phyloP scores from a whole-genome alignment of 2,888 invertebrate species.

The Melanophora roralis region DNA sequence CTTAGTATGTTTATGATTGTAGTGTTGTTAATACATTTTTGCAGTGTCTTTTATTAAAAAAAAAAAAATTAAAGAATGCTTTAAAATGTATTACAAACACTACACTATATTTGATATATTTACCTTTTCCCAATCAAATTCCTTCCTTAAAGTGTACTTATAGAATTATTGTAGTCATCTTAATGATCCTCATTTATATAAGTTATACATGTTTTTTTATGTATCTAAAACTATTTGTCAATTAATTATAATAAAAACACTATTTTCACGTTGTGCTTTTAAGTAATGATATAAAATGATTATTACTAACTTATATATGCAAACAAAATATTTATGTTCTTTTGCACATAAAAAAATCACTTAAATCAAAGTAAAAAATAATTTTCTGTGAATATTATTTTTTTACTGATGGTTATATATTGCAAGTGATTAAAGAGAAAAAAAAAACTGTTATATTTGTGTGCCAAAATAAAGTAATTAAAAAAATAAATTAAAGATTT shows the following conservation, averaged over 20 bases:
- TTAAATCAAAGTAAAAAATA: neutral
- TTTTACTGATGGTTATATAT: slow-evolving; percentile 14
- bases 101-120: neutral
- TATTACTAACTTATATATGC: too few species aligned
- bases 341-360: slow-evolving; percentile 22
- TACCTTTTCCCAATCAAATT: neutral
- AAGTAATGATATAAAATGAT: slow-evolving; percentile 5
- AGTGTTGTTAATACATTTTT: too few species aligned
- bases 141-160: slow-evolving; percentile 72
- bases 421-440: neutral
- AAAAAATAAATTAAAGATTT: neutral
- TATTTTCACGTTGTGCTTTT: slow-evolving; percentile 2
- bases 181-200: slow-evolving; percentile 28
- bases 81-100: neutral
- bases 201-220: slow-evolving; percentile 30
- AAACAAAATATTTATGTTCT: neutral
- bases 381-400: slow-evolving; percentile 24
- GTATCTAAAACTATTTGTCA: slow-evolving; percentile 18
- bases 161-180: slow-evolving; percentile 69
- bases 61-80: neutral
- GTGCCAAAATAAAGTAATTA: slow-evolving; percentile 53
- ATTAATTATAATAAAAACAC: slow-evolving; percentile 49
- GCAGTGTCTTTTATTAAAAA: too few species aligned
- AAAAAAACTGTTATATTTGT: slow-evolving; percentile 50
- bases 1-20: neutral